phyloP scores from a whole-genome alignment of 2,113 vertebrate genomes.

The Sinosuthora webbiana region DNA sequence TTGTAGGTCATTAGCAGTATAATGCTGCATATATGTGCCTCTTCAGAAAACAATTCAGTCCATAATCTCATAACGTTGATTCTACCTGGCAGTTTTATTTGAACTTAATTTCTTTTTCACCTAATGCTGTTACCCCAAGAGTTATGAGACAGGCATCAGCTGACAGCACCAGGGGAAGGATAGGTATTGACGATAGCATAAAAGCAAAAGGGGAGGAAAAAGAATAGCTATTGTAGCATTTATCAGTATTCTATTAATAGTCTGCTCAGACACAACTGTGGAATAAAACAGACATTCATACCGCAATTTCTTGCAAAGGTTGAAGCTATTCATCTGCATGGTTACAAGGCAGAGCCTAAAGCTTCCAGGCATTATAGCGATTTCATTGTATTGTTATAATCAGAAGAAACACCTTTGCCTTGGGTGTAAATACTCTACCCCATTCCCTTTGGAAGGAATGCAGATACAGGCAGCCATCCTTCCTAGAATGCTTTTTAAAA shows the following conservation, averaged over 20 bases:
- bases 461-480: background rate
- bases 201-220: slow-evolving; percentile 56
- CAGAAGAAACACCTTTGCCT: background rate
- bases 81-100: slow-evolving; percentile 72
- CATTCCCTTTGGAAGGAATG: background rate
- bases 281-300: slow-evolving; percentile 56
- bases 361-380: background rate
- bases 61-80: slow-evolving; percentile 43
- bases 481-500: background rate
- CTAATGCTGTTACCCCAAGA: slow-evolving; percentile 60
- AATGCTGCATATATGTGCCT: slow-evolving; percentile 7
- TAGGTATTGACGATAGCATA: slow-evolving; percentile 65
- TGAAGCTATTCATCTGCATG: slow-evolving; percentile 52
- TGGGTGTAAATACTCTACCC: background rate
- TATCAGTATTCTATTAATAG: slow-evolving; percentile 66
- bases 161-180: slow-evolving; percentile 57
- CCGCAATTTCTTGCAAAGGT: slow-evolving; percentile 48
- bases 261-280: slow-evolving; percentile 43
- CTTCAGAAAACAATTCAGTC: background rate
- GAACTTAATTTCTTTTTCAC: slow-evolving; percentile 68
- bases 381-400: background rate
- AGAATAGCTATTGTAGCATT: slow-evolving; percentile 53
- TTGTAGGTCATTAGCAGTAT: slow-evolving; percentile 2
- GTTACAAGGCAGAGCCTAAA: slow-evolving; percentile 25
- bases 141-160: slow-evolving; percentile 62